These are phyloP conservation scores for Ephialtes manifestator DNA, from an alignment of 2,888 invertebrate species.

Conservation along the genomic window DNA sequence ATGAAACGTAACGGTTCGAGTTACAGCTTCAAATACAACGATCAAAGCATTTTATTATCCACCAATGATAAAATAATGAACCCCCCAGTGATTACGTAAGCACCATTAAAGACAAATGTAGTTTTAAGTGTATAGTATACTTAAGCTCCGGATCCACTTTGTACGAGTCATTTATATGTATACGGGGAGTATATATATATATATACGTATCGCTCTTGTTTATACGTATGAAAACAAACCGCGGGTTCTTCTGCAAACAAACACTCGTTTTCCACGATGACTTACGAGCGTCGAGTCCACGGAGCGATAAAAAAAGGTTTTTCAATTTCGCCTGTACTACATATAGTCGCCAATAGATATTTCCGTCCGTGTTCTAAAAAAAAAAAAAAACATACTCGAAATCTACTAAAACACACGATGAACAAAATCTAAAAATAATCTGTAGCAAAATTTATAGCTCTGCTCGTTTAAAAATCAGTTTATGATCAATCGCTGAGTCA, in stretches of 20 bases:
- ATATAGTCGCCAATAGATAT: slow-evolving; percentile 37
- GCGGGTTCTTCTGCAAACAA: slow-evolving; percentile 40
- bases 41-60: background rate
- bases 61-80: background rate
- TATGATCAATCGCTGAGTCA: background rate
- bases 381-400: slow-evolving; percentile 33
- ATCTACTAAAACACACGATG: slow-evolving; percentile 8
- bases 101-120: background rate
- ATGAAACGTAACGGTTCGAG: too few relatives aligned
- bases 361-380: slow-evolving; percentile 20
- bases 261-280: slow-evolving; percentile 45
- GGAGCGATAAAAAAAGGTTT: slow-evolving; percentile 13
- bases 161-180: background rate
- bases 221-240: slow-evolving; percentile 42
- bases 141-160: background rate
- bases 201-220: slow-evolving; percentile 24
- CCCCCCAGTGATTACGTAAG: background rate
- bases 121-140: too few relatives aligned
- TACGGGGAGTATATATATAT: background rate
- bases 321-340: slow-evolving; percentile 27
- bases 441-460: slow-evolving; percentile 2
- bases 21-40: background rate
- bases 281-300: slow-evolving; percentile 22
- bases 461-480: slow-evolving; percentile 3
- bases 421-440: slow-evolving; percentile 53